Evolutionary conservation across 2,113 vertebrate species (phyloP), one percentile per base, ranked within the genome.

Genomic region (Phyllopteryx taeniolatus): DNA sequence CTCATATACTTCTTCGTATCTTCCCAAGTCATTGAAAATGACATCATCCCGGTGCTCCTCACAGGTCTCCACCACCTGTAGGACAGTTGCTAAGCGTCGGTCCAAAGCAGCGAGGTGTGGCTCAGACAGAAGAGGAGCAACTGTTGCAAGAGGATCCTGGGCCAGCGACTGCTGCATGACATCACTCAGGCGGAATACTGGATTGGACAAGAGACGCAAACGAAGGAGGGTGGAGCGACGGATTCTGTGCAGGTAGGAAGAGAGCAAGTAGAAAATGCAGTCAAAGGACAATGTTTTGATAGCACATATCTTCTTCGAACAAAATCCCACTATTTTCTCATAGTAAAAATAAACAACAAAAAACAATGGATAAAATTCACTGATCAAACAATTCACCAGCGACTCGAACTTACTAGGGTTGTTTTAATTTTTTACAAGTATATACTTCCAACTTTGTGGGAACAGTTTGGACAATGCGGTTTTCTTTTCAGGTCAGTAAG

Each of bases 101-200:
- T 99, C 96, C 93, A 99, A 83, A 0, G 96, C 97, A 22, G 93
- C 91, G 64, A 99, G 91, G 85, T 99, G 96, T 1, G 90, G 86
- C 49, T 88, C 90, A 47, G 94, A 94, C 20, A 99, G 93, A 35
- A 99, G 76, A 0, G 98, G 96, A 0, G 92, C 92, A 65, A 95
- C 89, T 27, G 1, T 91, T 51, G 92, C 94, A 93, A 99, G 93
- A 70, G 90, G 92, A 83, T 99, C 98, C 77, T 73, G 84, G 22
- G 86, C 81, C 76, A 99, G 86, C 0, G 96, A 97, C 73, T 98
- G 95, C 0, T 94, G 93, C 96, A 98, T 95, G 62, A 95, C 81
- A 0, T 95, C 94, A 0, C 96, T 96, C 57, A 98, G 92, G 42
- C 42, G 90, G 68, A 95, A 96, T 43, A 61, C 57, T 0, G 84